Evolutionary conservation across 2,797 vertebrate genomes (phyloP), one percentile per base, ranked within the genome.

Genomic region (Myripristis murdjan): DNA sequence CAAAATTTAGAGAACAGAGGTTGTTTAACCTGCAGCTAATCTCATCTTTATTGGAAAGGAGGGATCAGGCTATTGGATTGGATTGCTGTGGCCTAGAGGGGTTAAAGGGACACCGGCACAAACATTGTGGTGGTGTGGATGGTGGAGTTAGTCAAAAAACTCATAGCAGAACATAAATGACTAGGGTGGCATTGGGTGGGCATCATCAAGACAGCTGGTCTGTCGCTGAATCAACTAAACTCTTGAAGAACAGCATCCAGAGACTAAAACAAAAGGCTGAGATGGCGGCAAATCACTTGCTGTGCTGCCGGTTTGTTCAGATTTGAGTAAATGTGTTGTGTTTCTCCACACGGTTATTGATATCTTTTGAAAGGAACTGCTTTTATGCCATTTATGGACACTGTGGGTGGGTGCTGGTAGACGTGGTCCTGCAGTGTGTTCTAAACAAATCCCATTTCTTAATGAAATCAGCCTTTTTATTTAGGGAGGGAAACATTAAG

Each of bases 21-120:
- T 86, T 90, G 56, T 94, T 93, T 93, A 91, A 91, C 65, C 86
- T 92, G 73, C 87, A 83, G 85, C 87, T 93, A 87, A 87, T 92
- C 88, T 92, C 83, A 87, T 89, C 72, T 94, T 91, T 91, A 83
- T 92, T 93, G 91, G 90, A 91, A 86, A 57, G 77, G 81, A 85
- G 82, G 89, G 83, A 93, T 94, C 90, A 84, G 79, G 57, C 71
- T 1, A 7, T 77, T 61, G 59, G 68, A 64, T 58, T 59, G 51
- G 68, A 64, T 58, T 59, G 51, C 47, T 35, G 18, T 18, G 37
- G 68, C 20, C 16, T 22, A 44, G 9, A 54, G 52, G 72, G 60
- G 72, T 70, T 53, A 62, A 68, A 58, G 26, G 39, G 66, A 53
- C 15, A 16, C 3, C 8, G 26, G 37, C 73, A 57, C 52, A 52